Evolutionary conservation across 2,888 invertebrate genomes (phyloP).

Genomic region (Carpatolechia fugitivella): DNA sequence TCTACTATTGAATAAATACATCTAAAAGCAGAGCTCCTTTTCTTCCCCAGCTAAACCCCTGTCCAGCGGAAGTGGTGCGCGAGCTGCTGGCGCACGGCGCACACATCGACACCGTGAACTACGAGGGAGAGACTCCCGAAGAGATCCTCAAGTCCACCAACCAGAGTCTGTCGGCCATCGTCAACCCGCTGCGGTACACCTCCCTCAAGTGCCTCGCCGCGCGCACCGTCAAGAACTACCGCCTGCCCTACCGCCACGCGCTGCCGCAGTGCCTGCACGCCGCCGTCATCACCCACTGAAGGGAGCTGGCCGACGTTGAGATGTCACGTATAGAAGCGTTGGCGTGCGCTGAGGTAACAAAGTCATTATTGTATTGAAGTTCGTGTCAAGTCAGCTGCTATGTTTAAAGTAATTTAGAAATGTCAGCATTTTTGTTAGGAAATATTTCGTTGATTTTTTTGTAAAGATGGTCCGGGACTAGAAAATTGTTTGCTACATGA

Average conservation of each 20-base stretch:
- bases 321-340: no score
- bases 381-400: no score
- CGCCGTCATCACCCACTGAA: slow-evolving; percentile 69
- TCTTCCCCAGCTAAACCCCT: slow-evolving; percentile 73
- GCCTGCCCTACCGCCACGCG: slow-evolving; percentile 80
- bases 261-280: slow-evolving; percentile 77
- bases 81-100: slow-evolving; percentile 89
- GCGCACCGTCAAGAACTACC: slow-evolving; percentile 85
- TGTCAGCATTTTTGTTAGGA: no score
- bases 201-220: slow-evolving; percentile 93
- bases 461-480: no score
- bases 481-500: no score
- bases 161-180: slow-evolving; percentile 81
- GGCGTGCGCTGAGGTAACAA: no score
- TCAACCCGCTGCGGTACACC: slow-evolving; percentile 88
- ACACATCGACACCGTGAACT: slow-evolving; percentile 90
- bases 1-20: no score
- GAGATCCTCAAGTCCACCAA: slow-evolving; percentile 79
- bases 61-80: slow-evolving; percentile 84
- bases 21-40: neutral
- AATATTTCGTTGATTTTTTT: no score
- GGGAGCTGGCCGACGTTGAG: neutral
- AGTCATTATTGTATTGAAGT: no score
- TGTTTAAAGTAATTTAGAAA: no score
- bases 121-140: slow-evolving; percentile 87